Evolutionary conservation across 92 coral and sea anemone species (phyloP).

Genomic region (Epizoanthus fatuus): DNA sequence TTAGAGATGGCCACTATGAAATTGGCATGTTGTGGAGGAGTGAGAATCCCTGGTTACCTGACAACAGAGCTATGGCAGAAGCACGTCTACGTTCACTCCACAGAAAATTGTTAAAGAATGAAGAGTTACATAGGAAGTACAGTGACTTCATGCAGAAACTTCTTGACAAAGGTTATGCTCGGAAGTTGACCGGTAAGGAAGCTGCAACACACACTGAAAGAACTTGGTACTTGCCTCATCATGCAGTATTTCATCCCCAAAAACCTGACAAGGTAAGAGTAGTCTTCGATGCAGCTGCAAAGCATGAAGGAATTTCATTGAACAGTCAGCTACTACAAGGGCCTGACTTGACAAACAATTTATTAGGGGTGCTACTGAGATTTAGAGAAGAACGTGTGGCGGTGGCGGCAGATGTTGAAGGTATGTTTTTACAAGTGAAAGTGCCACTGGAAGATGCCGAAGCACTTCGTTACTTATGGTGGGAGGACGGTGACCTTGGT

Average conservation of each 20-base stretch:
- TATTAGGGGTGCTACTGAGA: too few species aligned
- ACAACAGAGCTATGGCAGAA: too few species aligned
- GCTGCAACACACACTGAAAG: slow-evolving; percentile 23
- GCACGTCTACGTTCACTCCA: too few species aligned
- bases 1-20: slow-evolving; percentile 44
- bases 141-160: slow-evolving; percentile 20
- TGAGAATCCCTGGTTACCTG: too few species aligned
- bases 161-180: slow-evolving; percentile 28
- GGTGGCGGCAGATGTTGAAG: slow-evolving; percentile 53
- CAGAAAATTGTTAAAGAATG: slow-evolving; percentile 26
- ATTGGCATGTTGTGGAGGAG: neutral
- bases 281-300: slow-evolving; percentile 49
- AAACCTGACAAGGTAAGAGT: slow-evolving; percentile 50
- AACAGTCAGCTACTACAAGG: slow-evolving; percentile 43
- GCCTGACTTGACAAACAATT: slow-evolving; percentile 47
- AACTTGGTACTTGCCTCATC: slow-evolving; percentile 47
- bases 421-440: slow-evolving; percentile 43
- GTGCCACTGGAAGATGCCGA: too few species aligned
- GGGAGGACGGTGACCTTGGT: slow-evolving; percentile 37
- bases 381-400: slow-evolving; percentile 28
- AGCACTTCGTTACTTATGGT: slow-evolving; percentile 29
- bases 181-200: slow-evolving; percentile 13
- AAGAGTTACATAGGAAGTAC: slow-evolving; percentile 28
- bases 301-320: slow-evolving; percentile 23
- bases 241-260: slow-evolving; percentile 46